Conservation (phyloP, 2,797 vertebrate genomes). For the Selene dorsalis region DNA sequence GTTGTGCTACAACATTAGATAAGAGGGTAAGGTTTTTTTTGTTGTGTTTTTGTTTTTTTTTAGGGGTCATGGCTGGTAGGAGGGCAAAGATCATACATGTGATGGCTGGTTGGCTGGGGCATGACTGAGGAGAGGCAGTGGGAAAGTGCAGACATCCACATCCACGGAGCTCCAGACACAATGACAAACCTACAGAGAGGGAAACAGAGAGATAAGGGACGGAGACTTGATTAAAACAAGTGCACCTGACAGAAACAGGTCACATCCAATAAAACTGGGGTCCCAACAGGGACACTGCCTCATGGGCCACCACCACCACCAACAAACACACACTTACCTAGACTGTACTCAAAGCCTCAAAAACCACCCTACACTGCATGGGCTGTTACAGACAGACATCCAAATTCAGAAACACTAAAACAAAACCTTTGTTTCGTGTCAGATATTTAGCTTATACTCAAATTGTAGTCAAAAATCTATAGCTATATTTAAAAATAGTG, state of each 20-base stretch:
- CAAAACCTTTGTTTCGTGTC: neutral
- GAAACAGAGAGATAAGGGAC: constrained; percentile 4
- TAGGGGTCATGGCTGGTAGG: constrained; percentile 40
- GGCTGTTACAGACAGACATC: neutral
- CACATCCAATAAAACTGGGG: neutral
- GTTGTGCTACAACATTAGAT: constrained; percentile 96
- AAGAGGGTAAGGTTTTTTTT: constrained; percentile 70
- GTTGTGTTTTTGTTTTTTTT: constrained; percentile 1
- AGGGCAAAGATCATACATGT: constrained; percentile 59
- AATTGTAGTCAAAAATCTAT: neutral
- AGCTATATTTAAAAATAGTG: neutral
- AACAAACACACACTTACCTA: neutral
- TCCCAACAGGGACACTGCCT: neutral
- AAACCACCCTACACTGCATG: neutral
- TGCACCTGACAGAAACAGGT: neutral
- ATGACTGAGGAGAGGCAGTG: constrained; percentile 82
- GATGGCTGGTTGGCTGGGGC: constrained; percentile 86
- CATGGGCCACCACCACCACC: neutral
- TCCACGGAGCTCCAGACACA: constrained; percentile 88
- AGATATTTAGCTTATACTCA: no score
- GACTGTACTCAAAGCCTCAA: neutral
- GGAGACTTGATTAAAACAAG: constrained; percentile 1
- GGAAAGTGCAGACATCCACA: constrained; percentile 81
- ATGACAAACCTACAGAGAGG: constrained; percentile 83
- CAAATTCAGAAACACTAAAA: neutral